Base-by-base conservation (phyloP, 1,140 invertebrate species). In the Ctenoplectra terminalis region DNA sequence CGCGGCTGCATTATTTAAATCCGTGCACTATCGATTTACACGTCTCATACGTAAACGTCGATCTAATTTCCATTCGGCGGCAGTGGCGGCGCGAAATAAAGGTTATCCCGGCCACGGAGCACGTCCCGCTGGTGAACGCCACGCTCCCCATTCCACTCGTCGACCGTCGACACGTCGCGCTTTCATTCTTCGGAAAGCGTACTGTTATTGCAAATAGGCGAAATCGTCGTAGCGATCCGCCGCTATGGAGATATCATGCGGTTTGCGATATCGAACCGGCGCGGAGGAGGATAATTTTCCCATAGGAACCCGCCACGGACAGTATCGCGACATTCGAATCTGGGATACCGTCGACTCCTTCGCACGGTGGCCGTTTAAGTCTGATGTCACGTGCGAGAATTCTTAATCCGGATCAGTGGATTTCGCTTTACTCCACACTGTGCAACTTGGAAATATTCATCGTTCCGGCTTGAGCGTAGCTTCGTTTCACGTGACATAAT, bases 151-250 rank as follows among this genome's bases (percentile, higher is more conserved):
- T 54, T 80, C 78, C 67, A 6, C 75, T 46, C 48, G 29, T 54
- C 56, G 64, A 63, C 69, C 67, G 76, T 82, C 84, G 81, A 86
- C 84, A 88, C 82, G 84, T 86, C 85, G 81, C 54, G 82, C 74
- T 84, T 71, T 82, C 83, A 66, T 80, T 85, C 85, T 70, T 79
- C 79, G 81, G 66, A 64, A 89, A 84, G 64, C 71, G 70, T 85
- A 83, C 85, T 87, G 87, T 91, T 92, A 92, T 91, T 92, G 89
- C 88, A 84, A 91, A 91, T 90, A 90, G 90, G 87, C 83, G 88
- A 90, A 91, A 91, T 90, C 87, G 82, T 85, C 69, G 67, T 79
- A 52, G 69, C 72, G 83, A 85, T 83, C 86, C 82, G 29, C 73
- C 64, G 82, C 79, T 88, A 89, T 87, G 77, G 87, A 81, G 80